phyloP scores from a whole-genome alignment of 2,113 vertebrate species.

The Peromyscus maniculatus region DNA sequence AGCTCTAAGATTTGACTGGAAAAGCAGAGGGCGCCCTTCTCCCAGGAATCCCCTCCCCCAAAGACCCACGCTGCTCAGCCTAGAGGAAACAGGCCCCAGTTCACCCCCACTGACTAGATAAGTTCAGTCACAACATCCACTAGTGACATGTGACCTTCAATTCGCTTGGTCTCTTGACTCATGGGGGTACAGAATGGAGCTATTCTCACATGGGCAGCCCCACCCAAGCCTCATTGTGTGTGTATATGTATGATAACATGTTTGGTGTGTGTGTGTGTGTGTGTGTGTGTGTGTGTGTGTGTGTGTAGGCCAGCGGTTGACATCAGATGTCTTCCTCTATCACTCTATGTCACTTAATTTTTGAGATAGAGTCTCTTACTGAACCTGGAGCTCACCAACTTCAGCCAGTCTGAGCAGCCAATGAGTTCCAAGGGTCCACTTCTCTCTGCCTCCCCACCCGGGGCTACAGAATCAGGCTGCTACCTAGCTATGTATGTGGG shows the following conservation, averaged over 20 bases:
- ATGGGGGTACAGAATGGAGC: not conserved
- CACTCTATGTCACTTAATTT: not conserved
- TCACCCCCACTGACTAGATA: fast-evolving
- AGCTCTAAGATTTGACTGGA: not conserved
- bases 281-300: not conserved
- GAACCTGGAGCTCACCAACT: not conserved
- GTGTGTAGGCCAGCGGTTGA: not conserved
- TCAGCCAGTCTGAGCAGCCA: not conserved
- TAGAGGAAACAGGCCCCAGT: not conserved
- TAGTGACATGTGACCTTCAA: not conserved
- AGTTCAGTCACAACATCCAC: fast-evolving
- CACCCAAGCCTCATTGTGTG: fast-evolving
- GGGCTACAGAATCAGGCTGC: too few relatives aligned
- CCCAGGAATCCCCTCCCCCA: not conserved
- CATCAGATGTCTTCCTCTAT: not conserved
- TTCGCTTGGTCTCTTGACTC: not conserved
- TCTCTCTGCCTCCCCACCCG: not conserved
- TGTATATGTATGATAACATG: not conserved
- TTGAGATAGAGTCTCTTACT: not conserved
- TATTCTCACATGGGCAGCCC: not conserved
- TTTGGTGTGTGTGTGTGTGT: not conserved
- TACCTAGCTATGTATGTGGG: not conserved
- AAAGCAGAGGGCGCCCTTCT: not conserved
- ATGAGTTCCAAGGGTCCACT: too few relatives aligned
- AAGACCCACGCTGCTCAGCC: not conserved